Conservation (phyloP, 2,113 vertebrate species). For the Amia ocellicauda region DNA sequence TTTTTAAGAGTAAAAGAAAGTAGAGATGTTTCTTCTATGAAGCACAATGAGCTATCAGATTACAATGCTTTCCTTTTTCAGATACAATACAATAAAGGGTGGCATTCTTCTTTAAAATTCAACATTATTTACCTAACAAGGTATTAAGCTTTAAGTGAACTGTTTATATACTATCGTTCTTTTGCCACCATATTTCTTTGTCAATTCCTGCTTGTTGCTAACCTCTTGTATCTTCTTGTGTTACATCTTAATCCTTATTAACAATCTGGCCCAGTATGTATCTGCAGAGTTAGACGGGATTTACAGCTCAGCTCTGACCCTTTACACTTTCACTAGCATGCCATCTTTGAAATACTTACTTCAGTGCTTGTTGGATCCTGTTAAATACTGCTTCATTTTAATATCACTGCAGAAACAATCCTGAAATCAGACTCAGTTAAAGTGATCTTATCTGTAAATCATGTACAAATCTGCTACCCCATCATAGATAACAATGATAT, state of each 20-base stretch:
- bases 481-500: too few species aligned
- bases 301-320: constrained; percentile 25
- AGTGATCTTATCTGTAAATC: too few species aligned
- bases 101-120: constrained; percentile 22
- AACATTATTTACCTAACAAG: constrained; percentile 13
- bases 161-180: too few species aligned
- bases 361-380: too few species aligned
- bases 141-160: too few species aligned
- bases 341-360: too few species aligned
- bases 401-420: too few species aligned
- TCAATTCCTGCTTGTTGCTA: too few species aligned
- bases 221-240: constrained; percentile 41
- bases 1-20: too few species aligned
- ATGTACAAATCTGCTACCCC: too few species aligned
- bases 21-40: not conserved
- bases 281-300: constrained; percentile 52
- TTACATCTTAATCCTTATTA: constrained; percentile 60
- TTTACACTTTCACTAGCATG: constrained; percentile 2
- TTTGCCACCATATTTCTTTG: constrained; percentile 42
- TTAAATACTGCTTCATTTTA: too few species aligned
- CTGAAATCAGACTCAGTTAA: too few species aligned
- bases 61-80: constrained; percentile 13
- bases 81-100: constrained; percentile 38
- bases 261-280: constrained; percentile 56
- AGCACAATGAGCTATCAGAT: constrained; percentile 24